Percentiles rank a stretch among this genome's conserved stretches.
These are phyloP conservation scores for Alexandromys fortis DNA, from an alignment of 2,113 vertebrate genomes.

Conservation along the genomic window DNA sequence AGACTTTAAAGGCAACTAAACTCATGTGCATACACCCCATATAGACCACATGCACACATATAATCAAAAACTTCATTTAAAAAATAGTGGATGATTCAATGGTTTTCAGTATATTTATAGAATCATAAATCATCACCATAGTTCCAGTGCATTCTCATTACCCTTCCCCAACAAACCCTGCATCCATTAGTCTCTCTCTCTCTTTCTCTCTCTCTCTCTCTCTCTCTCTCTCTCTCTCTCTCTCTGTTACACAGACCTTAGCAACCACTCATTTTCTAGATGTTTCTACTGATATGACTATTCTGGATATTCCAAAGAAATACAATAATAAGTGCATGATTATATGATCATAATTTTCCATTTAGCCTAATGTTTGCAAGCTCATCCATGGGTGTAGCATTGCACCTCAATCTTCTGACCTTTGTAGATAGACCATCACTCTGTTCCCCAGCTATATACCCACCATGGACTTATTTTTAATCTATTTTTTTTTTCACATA, in stretches of 20 bases:
- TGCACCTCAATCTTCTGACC: neutral
- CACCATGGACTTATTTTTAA: neutral
- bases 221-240: neutral
- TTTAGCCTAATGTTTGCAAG: neutral
- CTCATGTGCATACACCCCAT: neutral
- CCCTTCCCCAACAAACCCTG: rapidly evolving
- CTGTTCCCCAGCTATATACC: no score
- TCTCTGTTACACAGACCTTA: neutral
- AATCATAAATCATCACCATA: neutral
- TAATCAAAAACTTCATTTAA: neutral
- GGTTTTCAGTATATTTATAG: neutral
- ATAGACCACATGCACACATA: neutral
- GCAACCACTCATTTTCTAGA: neutral
- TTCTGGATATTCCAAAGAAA: neutral
- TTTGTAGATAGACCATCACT: neutral
- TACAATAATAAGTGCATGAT: neutral
- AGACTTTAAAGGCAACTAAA: neutral
- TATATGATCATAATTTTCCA: neutral
- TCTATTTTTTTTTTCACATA: neutral
- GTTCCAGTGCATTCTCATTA: neutral
- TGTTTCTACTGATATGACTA: neutral
- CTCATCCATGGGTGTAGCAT: no score
- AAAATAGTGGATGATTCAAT: neutral
- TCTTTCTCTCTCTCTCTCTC: neutral
- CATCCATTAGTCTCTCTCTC: neutral